Evolutionary conservation across 2,113 vertebrate genomes (phyloP), one percentile per base, ranked within the genome.

Genomic region (Podiceps cristatus): DNA sequence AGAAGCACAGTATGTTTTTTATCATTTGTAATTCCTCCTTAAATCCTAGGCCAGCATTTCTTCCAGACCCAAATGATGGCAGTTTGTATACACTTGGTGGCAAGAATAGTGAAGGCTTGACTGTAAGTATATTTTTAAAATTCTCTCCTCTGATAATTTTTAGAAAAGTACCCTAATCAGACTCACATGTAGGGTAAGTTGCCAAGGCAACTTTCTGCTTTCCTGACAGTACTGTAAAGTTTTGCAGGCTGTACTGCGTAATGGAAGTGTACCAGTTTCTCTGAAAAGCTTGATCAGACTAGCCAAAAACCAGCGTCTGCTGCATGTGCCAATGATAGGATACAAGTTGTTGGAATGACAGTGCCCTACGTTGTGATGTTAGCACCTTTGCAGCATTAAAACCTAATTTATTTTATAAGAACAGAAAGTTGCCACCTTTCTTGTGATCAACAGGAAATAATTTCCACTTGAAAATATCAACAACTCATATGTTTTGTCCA

Each of bases 41-140:
- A 25, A 94, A 93, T 94, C 89, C 84, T 97, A 99, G 99, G 95
- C 99, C 99, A 7, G 99, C 99, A 1, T 99, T 99, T 95, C 98
- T 99, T 87, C 99, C 99, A 2, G 99, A 99, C 96, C 99, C 99
- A 59, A 99, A 99, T 2, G 99, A 99, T 73, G 99, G 99, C 97
- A 99, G 99, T 96, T 96, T 99, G 52, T 99, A 99, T 90, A 99
- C 99, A 0, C 98, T 99, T 35, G 99, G 99, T 74, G 99, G 99
- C 92, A 99, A 99, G 96, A 99, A 99, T 77, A 99, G 97, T 0
- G 99, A 99, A 98, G 99, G 99, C 35, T 97, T 99, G 85, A 99
- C 99, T 67, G 99, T 99, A 98, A 99, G 99, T 97, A 19, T 71
- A 3, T 50, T 88, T 85, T 90, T n/a, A 2, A 20, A 63, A 66